phyloP scores from a whole-genome alignment of 2,113 vertebrate species.

The Corythaixoides concolor region DNA sequence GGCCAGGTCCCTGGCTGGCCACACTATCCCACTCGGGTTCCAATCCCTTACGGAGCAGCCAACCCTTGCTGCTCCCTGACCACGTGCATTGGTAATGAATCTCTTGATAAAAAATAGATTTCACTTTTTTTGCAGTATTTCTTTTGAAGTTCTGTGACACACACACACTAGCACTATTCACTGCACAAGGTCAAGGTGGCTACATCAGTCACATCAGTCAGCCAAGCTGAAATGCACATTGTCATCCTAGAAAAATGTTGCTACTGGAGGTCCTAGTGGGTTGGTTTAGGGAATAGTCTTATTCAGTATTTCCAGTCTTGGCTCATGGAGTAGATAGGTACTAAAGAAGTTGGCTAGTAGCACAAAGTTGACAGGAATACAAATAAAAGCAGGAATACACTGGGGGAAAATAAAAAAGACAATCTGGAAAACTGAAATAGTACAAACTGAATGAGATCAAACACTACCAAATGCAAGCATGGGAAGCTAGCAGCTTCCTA shows the following conservation, averaged over 20 bases:
- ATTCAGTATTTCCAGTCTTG: neutral
- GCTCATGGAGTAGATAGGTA: neutral
- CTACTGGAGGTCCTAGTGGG: neutral
- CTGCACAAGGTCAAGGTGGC: neutral
- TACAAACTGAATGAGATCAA: neutral
- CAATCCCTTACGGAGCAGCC: neutral
- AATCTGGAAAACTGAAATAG: neutral
- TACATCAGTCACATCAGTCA: neutral
- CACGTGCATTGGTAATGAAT: neutral
- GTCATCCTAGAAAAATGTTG: neutral
- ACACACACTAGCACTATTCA: neutral
- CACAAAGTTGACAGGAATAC: neutral
- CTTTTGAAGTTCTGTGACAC: neutral
- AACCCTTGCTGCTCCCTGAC: neutral
- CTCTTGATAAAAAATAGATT: neutral
- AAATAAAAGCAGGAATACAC: neutral
- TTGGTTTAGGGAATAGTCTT: neutral
- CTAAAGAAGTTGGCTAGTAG: neutral
- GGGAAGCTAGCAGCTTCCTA: neutral
- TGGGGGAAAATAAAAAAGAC: neutral
- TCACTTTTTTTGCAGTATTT: neutral
- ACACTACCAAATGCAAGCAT: neutral
- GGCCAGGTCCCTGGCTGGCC: accelerated
- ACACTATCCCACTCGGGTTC: neutral
- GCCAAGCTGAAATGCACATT: neutral